Percentiles rank a stretch among this genome's conserved stretches.
phyloP scores from a whole-genome alignment of 2,113 vertebrate species.

The Ifrita kowaldi region DNA sequence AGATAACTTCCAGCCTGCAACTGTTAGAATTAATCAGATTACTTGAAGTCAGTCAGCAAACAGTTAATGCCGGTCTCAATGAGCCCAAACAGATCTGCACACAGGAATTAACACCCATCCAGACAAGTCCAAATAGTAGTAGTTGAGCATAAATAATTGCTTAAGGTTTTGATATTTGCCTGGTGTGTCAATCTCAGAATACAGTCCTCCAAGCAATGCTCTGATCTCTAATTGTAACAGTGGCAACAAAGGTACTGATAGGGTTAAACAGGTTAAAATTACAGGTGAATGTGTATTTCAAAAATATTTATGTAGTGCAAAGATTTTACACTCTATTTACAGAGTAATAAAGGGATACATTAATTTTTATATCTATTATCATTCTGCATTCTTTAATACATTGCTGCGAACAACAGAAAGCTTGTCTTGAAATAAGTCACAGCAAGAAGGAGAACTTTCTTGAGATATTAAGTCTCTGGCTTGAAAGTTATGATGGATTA shows the following conservation, averaged over 20 bases:
- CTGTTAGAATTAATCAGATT: neutral
- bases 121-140: neutral
- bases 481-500: neutral
- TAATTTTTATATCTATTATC: neutral
- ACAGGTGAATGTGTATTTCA: neutral
- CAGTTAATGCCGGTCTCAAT: neutral
- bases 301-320: neutral
- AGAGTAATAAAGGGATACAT: neutral
- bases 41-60: neutral
- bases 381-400: neutral
- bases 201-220: neutral
- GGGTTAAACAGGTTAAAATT: neutral
- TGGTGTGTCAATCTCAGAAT: neutral
- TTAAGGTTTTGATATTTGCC: neutral
- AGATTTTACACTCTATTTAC: neutral
- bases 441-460: conserved; percentile 38
- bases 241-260: neutral
- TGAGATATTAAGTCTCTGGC: neutral
- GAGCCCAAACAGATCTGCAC: neutral
- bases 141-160: neutral
- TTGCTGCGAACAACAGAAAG: neutral
- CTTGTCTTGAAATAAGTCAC: conserved; percentile 23
- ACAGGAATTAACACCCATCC: neutral
- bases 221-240: neutral
- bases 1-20: neutral